Evolutionary conservation across 2,888 invertebrate genomes (phyloP).

Genomic region (Syrphus vitripennis): DNA sequence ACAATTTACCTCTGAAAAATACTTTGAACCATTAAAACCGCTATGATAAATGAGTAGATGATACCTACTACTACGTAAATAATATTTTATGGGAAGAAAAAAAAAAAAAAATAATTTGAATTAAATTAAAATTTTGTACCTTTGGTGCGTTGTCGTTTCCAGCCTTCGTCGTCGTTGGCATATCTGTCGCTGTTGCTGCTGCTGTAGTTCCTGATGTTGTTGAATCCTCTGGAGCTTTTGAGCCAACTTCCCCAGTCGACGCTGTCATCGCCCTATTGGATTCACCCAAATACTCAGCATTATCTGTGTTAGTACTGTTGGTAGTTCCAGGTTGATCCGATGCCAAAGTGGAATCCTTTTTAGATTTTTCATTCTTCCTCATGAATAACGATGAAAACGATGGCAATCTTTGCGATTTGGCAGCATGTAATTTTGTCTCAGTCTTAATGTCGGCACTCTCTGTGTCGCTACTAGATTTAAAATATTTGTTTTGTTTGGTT

Average conservation of each 20-base stretch:
- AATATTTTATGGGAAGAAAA: background rate
- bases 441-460: constrained; percentile 84
- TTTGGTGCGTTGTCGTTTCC: constrained; percentile 80
- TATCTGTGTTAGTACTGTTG: constrained; percentile 64
- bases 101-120: constrained; percentile 17
- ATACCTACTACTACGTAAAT: too few relatives aligned
- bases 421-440: constrained; percentile 76
- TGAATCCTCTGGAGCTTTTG: constrained; percentile 16
- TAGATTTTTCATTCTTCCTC: constrained; percentile 77
- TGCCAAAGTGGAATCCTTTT: constrained; percentile 70
- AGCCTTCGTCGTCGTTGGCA: constrained; percentile 65
- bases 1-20: background rate
- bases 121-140: constrained; percentile 74
- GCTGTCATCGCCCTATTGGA: constrained; percentile 71
- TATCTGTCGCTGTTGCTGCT: background rate
- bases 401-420: constrained; percentile 77
- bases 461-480: constrained; percentile 84
- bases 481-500: constrained; percentile 72
- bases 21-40: background rate
- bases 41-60: constrained; percentile 4
- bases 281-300: constrained; percentile 72
- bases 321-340: constrained; percentile 49
- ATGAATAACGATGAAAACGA: constrained; percentile 79
- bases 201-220: background rate
- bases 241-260: constrained; percentile 71